Evolutionary conservation across 1,140 invertebrate genomes (phyloP), one percentile per base, ranked within the genome.

Genomic region (Zaprionus ghesquierei): DNA sequence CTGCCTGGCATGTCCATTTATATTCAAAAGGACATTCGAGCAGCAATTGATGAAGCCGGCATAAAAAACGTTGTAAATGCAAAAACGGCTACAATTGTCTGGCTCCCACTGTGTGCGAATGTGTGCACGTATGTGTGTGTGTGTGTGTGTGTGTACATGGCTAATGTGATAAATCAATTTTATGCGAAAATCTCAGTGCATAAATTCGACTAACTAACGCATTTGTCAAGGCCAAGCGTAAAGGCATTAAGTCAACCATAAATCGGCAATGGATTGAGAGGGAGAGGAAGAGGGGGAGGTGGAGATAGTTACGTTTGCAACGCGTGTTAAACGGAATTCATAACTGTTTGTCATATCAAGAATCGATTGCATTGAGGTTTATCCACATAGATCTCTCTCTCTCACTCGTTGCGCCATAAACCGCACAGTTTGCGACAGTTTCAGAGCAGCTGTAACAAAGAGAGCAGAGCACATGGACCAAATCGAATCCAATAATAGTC

Each of bases 81-180:
- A 75, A 75, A 74, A 75, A 59, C n/a, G 58, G 66, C 62, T 58
- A 69, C 71, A 75, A 69, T 75, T 75, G 71, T 69, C 65, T 51
- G 71, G 4, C 27, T 20, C 31, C 12, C 33, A 4, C 25, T 53
- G 31, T 6, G 35, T 6, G 15, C 35, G 15, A 50, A 18, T 35
- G 2, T 29, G 41, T 53, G 44, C 18, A 5, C 38, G 31, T 25
- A 41, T 25, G 33, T 31, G 25, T 50, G 25, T 27, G 35, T 38
- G n/a, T 35, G 23, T 35, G 20, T 60, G 58, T 41, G 35, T 41
- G 58, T 60, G 49, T 60, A 60, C 77, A 76, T 75, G 82, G 79
- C 81, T 87, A 82, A 87, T 87, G 84, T 89, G 84, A 87, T 87
- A 87, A 87, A 87, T 87, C 82, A 87, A 87, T 87, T 87, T 87